Base-by-base conservation (phyloP, 1,140 invertebrate genomes). In the Zelostemma sp. region DNA sequence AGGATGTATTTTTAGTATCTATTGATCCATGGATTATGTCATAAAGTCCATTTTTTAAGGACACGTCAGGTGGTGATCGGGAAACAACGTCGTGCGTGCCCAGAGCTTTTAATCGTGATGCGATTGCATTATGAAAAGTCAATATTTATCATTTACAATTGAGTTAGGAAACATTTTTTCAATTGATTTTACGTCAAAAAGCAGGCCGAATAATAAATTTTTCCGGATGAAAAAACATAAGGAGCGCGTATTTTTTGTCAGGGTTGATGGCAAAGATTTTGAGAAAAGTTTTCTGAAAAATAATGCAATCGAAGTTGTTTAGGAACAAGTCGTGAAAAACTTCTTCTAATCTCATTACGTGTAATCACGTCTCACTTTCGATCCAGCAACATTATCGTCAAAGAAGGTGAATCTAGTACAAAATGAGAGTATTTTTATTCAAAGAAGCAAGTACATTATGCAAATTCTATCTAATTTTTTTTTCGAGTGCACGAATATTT, bases 1-100 rank as follows among this genome's bases (percentile, higher is more conserved):
- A 47, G 47, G 43, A 56, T 55, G 48, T 68, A 68, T 63, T 59
- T 63, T 59, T 63, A 63, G 66, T 33, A 8, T 0, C 14, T 63
- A 68, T 68, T 45, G 65, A 68, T 68, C 60, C 16, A 12, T 6
- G 12, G 15, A 40, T 8, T 40, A 12, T n/a, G 11, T n/a, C 38
- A 11, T 17, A 1, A 38, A 38, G 35, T 11, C 35, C 11, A 38
- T 38, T 38, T 38, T 38, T 38, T 31, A 38, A 38, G 9, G 9
- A 38, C 35, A 38, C 35, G 35, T 12, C 9, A 38, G 35, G 3
- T 12, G 35, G 9, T 38, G 14, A 38, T 38, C 35, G 35, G 35
- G 14, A 38, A 38, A 11, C 2, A 12, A 12, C 35, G 9, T 11
- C 14, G 35, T 1, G 2, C 9, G 35, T 38, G 35, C 14, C 9